These are phyloP conservation scores for Callosobruchus maculatus DNA, from an alignment of 2,888 invertebrate genomes.

Conservation along the genomic window DNA sequence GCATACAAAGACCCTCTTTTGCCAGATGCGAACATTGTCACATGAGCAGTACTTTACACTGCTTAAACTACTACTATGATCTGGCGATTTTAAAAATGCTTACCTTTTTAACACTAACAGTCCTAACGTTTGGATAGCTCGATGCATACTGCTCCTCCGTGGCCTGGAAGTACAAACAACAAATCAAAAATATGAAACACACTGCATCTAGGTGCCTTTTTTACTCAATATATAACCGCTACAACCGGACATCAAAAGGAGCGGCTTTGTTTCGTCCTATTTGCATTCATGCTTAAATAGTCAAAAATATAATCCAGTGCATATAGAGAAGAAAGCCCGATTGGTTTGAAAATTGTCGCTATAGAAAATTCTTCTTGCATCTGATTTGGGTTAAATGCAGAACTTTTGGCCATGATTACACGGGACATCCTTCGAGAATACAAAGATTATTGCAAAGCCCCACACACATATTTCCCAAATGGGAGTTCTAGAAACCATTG, in stretches of 20 bases:
- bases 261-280: not conserved
- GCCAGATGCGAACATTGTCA: no score
- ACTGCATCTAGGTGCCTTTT: constrained; percentile 26
- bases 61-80: constrained; percentile 14
- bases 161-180: constrained; percentile 51
- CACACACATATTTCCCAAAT: no score
- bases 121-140: constrained; percentile 74
- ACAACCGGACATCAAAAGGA: not conserved
- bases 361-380: no score
- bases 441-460: no score
- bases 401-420: no score
- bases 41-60: not conserved
- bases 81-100: constrained; percentile 10
- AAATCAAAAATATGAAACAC: constrained; percentile 42
- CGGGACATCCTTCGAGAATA: no score
- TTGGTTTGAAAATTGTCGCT: no score
- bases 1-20: no score
- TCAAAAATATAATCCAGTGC: not conserved
- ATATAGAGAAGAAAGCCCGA: not conserved
- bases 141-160: constrained; percentile 64
- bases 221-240: not conserved
- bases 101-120: constrained; percentile 83
- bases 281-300: not conserved
- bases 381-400: no score
- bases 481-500: no score